phyloP scores from a whole-genome alignment of 2,113 vertebrate species.

The Dermatemys mawii region DNA sequence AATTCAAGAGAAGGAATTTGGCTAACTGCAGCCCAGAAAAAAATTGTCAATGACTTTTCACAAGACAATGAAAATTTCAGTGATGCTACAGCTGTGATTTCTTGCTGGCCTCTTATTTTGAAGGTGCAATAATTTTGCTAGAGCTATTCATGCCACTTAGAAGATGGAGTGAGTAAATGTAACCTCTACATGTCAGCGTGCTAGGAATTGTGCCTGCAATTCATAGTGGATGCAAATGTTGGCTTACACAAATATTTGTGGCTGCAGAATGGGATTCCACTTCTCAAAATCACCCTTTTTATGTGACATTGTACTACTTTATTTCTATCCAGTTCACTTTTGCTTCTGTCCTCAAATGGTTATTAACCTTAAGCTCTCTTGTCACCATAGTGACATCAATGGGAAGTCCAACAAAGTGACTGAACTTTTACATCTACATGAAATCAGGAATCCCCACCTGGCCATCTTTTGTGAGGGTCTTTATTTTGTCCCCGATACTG shows the following conservation, averaged over 20 bases:
- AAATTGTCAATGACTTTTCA: background rate
- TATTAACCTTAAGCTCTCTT: background rate
- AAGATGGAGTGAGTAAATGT: background rate
- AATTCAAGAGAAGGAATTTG: background rate
- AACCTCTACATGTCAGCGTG: background rate
- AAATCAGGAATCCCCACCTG: background rate
- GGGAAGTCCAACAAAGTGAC: background rate
- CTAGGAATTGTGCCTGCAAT: background rate
- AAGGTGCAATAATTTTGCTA: background rate
- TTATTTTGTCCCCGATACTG: background rate
- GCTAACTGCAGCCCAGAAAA: background rate
- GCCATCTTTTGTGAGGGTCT: rapidly evolving
- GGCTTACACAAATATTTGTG: background rate
- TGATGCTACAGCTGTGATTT: background rate
- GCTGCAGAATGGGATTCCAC: background rate
- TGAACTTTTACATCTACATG: background rate
- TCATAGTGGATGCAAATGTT: background rate
- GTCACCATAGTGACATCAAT: background rate
- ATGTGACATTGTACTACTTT: rapidly evolving
- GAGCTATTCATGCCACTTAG: background rate
- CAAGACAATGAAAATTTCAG: background rate
- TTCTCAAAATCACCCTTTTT: background rate
- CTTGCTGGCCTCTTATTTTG: background rate
- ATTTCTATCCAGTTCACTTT: background rate
- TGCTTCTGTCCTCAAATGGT: background rate